Evolutionary conservation across 2,888 invertebrate genomes (phyloP).

Genomic region (Onchidella celtica): DNA sequence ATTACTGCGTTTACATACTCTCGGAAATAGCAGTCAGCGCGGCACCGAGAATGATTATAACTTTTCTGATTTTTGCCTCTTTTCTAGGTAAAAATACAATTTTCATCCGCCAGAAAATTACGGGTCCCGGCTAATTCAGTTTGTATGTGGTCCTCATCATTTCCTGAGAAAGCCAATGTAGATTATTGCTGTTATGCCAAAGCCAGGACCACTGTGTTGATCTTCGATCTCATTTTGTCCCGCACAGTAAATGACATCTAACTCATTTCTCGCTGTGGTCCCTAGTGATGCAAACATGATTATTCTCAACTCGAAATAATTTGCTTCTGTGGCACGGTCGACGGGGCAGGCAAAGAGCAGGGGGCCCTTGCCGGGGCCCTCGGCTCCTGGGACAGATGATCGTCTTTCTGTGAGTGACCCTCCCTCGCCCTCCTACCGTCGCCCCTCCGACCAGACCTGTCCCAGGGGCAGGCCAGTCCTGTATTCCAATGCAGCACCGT

Average conservation of each 20-base stretch:
- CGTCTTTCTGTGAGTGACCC: constrained; percentile 48
- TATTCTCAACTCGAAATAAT: constrained; percentile 40
- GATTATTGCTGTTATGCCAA: constrained; percentile 21
- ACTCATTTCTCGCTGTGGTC: constrained; percentile 32
- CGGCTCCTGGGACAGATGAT: constrained; percentile 37
- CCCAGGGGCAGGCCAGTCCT: constrained; percentile 1
- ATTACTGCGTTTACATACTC: too few relatives aligned
- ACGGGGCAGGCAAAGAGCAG: background rate
- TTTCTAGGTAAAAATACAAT: background rate
- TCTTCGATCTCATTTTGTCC: constrained; percentile 25
- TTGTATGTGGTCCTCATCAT: background rate
- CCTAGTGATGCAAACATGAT: constrained; percentile 34
- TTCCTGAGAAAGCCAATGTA: background rate
- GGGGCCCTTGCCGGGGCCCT: background rate
- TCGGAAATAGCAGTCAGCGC: background rate
- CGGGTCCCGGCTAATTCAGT: constrained; percentile 15
- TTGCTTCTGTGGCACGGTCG: constrained; percentile 9
- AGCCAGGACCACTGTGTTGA: constrained; percentile 4
- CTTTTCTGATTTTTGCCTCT: background rate
- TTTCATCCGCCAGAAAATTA: too few relatives aligned
- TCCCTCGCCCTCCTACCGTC: constrained; percentile 31
- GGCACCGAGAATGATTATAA: too few relatives aligned
- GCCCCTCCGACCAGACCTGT: constrained; percentile 15
- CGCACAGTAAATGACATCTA: constrained; percentile 13
- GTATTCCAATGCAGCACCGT: constrained; percentile 42